Evolutionary conservation across 2,113 vertebrate species (phyloP).

Genomic region (Mormyrus iriodes): DNA sequence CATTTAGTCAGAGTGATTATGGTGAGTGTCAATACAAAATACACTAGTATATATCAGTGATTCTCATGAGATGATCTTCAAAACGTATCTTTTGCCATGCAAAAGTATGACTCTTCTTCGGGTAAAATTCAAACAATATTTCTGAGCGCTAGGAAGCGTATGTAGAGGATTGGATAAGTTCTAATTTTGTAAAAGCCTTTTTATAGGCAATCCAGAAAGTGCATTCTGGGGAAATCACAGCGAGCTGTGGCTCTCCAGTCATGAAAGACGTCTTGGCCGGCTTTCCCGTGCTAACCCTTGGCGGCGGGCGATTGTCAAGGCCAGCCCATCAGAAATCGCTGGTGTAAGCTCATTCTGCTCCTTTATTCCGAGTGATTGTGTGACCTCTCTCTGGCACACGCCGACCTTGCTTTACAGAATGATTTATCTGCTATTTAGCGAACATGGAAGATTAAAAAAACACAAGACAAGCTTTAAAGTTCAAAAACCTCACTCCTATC

Average conservation of each 20-base stretch:
- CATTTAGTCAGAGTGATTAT: not conserved
- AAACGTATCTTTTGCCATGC: not conserved
- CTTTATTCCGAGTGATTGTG: constrained; percentile 12
- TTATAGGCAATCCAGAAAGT: constrained; percentile 19
- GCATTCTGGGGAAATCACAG: constrained; percentile 8
- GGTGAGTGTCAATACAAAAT: not conserved
- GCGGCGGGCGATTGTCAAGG: constrained; percentile 16
- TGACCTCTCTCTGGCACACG: constrained; percentile 11
- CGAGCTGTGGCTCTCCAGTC: not conserved
- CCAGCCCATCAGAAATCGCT: constrained; percentile 1
- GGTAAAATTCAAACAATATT: not conserved
- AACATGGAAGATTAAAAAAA: constrained; percentile 27
- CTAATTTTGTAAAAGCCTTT: constrained; percentile 18
- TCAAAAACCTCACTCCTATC: constrained; percentile 21
- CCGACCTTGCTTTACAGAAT: constrained; percentile 20
- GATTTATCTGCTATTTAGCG: constrained; percentile 24
- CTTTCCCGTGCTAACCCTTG: not conserved
- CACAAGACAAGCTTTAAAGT: constrained; percentile 16
- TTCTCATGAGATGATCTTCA: not conserved
- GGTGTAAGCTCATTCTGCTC: constrained; percentile 4
- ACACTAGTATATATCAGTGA: not conserved
- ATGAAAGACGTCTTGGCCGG: constrained; percentile 15
- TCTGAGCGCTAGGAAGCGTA: not conserved
- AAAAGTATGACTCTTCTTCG: not conserved
- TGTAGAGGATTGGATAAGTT: constrained; percentile 6